Base-by-base conservation (phyloP, 30 jellyfish, hydroid and myxozoan species). In the Phacellophora camtschatica region DNA sequence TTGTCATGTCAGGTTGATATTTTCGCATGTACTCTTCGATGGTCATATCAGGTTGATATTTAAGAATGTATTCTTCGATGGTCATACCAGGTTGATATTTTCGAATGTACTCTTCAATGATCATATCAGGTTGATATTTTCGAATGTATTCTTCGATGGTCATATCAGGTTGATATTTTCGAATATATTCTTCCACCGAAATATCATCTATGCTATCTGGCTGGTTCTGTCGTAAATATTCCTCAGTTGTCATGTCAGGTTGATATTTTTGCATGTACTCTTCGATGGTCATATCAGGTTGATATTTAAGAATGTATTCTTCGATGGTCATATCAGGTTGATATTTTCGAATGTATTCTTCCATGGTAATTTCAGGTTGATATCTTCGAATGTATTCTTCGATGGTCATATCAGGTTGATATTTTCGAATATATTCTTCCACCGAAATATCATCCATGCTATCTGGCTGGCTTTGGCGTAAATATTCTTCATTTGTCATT, bases 121-220 rank as follows among this genome's bases (percentile, higher is more conserved):
- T 5, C 7, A 39, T 13, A 5, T 70, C 69, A 4, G 69, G 55
- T 42, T 31, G 55, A 28, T 42, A 50, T 22, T 70, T 49, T 27
- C 42, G 49, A 53, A 39, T 6, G 27, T 37, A 77, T 41, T 77
- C 89, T 41, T 77, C 89, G 9, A 58, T 73, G 5, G 89, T 77
- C 31, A 61, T 45, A 24, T 59, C 62, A 11, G 25, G 45, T 39
- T 25, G 18, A 28, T 29, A 18, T 41, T 37, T 28, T n/a, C 48
- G 37, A 23, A 77, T 4, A 32, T 63, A 78, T 30, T 63, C 90
- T 58, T 77, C 88, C 20, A 46, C 61, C 20, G 61, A 3, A n/a
- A n/a, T n/a, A n/a, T n/a, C n/a, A n/a, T n/a, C n/a, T n/a, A n/a
- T n/a, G n/a, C n/a, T n/a, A n/a, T n/a, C n/a, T n/a, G n/a, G n/a